Conservation (phyloP, 2,888 invertebrate genomes). For the Pachymerium ferrugineum region DNA sequence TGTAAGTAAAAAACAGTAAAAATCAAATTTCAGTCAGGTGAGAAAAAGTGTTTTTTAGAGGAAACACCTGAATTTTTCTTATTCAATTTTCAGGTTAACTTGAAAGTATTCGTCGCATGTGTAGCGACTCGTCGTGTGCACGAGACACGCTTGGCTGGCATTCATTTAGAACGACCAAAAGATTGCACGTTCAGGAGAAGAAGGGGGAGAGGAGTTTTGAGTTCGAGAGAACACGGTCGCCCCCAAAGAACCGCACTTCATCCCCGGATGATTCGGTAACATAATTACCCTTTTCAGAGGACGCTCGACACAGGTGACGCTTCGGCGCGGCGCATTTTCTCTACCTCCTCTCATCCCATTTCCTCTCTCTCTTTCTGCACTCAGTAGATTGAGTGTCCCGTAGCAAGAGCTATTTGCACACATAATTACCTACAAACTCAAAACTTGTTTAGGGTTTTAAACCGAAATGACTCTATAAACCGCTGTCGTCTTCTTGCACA, state of each 20-base stretch:
- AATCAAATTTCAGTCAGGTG: too few species aligned
- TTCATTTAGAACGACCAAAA: constrained; percentile 14
- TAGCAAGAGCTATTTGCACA: background rate
- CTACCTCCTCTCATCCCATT: background rate
- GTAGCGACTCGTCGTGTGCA: background rate
- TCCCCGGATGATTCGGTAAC: constrained; percentile 20
- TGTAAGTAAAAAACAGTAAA: too few species aligned
- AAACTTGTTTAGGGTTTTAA: background rate
- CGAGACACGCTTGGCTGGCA: background rate
- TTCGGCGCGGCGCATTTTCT: background rate
- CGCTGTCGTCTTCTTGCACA: background rate
- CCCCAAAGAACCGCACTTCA: constrained; percentile 6
- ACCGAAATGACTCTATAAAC: background rate
- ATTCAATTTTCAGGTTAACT: background rate
- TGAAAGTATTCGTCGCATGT: background rate
- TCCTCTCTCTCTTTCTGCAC: background rate
- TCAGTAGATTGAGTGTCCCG: constrained; percentile 25
- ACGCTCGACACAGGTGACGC: background rate
- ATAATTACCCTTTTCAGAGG: constrained; percentile 6
- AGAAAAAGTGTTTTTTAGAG: too few species aligned
- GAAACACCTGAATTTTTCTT: background rate
- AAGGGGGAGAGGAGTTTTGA: too few species aligned
- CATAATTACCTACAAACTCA: background rate
- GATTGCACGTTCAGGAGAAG: background rate
- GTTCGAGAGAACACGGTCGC: background rate